Conservation (phyloP, 2,888 invertebrate species). For the Mimachlamys varia region DNA sequence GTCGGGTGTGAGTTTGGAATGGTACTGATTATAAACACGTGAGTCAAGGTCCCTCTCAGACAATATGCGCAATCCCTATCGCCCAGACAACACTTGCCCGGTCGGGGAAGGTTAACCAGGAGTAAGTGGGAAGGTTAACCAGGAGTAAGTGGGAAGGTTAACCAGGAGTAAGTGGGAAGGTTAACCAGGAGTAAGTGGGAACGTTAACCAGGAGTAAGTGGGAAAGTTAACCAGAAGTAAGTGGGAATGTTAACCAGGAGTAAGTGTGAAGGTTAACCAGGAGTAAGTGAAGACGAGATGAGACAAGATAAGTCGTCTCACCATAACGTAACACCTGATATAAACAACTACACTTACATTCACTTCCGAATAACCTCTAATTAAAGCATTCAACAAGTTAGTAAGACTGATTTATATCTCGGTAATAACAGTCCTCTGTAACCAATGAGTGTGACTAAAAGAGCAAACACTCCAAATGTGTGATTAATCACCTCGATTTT, state of each 20-base stretch:
- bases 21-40: neutral
- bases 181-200: too few relatives aligned
- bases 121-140: neutral
- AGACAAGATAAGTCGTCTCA: neutral
- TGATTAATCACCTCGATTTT: too few relatives aligned
- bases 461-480: too few relatives aligned
- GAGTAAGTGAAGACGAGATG: neutral
- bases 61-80: too few relatives aligned
- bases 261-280: too few relatives aligned
- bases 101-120: neutral
- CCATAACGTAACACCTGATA: neutral
- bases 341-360: neutral
- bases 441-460: too few relatives aligned
- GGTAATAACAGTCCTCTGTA: too few relatives aligned
- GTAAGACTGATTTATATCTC: too few relatives aligned
- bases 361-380: neutral
- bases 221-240: too few relatives aligned
- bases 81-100: neutral
- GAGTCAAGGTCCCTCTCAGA: neutral
- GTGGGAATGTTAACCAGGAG: too few relatives aligned
- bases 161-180: neutral
- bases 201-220: too few relatives aligned
- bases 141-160: neutral
- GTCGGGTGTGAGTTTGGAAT: neutral
- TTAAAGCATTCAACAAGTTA: too few relatives aligned